phyloP scores from a whole-genome alignment of 2,113 vertebrate genomes.

The Rallus limicola region DNA sequence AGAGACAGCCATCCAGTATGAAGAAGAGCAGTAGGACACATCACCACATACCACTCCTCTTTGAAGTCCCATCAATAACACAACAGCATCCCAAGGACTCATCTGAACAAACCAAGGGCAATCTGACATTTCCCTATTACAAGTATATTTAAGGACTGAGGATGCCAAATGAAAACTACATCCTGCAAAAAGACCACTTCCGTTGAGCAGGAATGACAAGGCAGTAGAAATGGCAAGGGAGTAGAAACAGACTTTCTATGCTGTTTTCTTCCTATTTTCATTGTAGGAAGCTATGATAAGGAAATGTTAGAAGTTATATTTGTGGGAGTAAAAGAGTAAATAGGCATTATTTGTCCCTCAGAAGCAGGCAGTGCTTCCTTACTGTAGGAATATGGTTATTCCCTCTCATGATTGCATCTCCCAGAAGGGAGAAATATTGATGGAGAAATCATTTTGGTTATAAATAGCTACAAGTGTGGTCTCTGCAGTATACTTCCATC shows the following conservation, averaged over 20 bases:
- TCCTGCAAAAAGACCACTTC: neutral
- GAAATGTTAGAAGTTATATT: neutral
- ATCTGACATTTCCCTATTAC: neutral
- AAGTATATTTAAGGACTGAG: neutral
- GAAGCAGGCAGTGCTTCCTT: neutral
- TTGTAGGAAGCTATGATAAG: neutral
- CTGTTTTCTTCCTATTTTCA: neutral
- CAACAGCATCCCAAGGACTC: neutral
- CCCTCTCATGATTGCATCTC: neutral
- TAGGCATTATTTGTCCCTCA: neutral
- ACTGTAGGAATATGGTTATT: neutral
- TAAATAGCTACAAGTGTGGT: neutral
- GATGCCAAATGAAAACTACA: neutral
- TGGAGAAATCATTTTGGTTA: neutral
- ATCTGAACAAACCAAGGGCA: neutral
- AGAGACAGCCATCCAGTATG: neutral
- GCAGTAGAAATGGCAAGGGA: neutral
- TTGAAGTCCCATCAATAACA: rapidly evolving
- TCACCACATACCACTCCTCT: neutral
- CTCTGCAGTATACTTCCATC: neutral
- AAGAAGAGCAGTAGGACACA: neutral
- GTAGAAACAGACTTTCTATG: neutral
- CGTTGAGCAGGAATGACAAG: rapidly evolving
- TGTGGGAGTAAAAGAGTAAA: neutral
- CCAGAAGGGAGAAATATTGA: neutral